Evolutionary conservation across 2,888 invertebrate species (phyloP).

Genomic region (Protophormia terraenovae): DNA sequence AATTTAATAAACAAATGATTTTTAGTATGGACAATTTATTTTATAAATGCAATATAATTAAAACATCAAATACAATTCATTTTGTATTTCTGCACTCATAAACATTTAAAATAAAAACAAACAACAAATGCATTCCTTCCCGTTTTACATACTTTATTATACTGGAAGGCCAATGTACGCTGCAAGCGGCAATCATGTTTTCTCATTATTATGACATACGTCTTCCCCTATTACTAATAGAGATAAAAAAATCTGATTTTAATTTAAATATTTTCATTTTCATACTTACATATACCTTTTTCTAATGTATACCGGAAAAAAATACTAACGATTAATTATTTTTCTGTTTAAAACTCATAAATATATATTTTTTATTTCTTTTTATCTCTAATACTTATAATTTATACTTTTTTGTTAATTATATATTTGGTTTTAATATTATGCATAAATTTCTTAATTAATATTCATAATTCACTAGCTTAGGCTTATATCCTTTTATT

Average conservation of each 20-base stretch:
- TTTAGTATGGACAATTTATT: too few species aligned
- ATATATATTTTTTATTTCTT: conserved; percentile 62
- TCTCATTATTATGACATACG: too few species aligned
- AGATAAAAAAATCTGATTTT: neutral
- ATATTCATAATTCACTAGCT: conserved; percentile 65
- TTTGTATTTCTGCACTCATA: too few species aligned
- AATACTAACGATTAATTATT: neutral
- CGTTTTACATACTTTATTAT: too few species aligned
- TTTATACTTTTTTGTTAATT: conserved; percentile 14
- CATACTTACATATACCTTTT: neutral
- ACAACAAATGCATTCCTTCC: too few species aligned
- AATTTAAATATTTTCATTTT: neutral
- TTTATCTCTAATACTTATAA: conserved; percentile 60
- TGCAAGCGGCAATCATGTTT: too few species aligned
- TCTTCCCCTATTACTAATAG: too few species aligned
- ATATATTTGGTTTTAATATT: conserved; percentile 1
- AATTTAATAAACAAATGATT: too few species aligned
- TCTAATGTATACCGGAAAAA: neutral
- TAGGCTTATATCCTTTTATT: conserved; percentile 46
- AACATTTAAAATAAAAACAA: too few species aligned
- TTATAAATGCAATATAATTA: too few species aligned
- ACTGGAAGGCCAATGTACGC: too few species aligned
- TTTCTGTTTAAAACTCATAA: conserved; percentile 69
- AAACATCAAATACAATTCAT: too few species aligned
- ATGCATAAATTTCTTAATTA: conserved; percentile 59